Conservation (phyloP, 1,140 invertebrate genomes). For the Magallana ariakensis region DNA sequence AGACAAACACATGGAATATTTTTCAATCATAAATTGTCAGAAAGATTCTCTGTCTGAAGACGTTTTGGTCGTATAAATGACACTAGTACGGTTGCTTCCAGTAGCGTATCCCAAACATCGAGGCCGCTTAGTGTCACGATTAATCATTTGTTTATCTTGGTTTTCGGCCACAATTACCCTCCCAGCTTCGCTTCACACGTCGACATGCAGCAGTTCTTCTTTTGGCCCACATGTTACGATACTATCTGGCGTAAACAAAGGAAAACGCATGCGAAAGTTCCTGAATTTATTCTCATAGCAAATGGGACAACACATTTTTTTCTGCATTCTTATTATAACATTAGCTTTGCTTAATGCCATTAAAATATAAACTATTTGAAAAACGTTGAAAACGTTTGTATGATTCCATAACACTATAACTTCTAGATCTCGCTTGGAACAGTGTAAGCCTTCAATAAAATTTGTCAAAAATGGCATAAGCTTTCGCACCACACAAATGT, state of each 20-base stretch:
- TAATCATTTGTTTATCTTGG: slow-evolving; percentile 31
- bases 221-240: slow-evolving; percentile 16
- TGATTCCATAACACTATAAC: neutral
- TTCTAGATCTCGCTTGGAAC: neutral
- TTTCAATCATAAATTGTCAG: slow-evolving; percentile 35
- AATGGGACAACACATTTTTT: slow-evolving; percentile 9
- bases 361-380: neutral
- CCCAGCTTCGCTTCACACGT: slow-evolving; percentile 16
- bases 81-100: neutral
- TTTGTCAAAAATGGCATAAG: neutral
- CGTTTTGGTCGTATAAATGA: slow-evolving; percentile 11
- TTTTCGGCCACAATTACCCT: slow-evolving; percentile 22
- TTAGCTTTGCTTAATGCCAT: neutral
- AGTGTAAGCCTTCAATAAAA: neutral
- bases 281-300: slow-evolving; percentile 25
- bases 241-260: slow-evolving; percentile 15
- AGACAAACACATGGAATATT: slow-evolving; percentile 31
- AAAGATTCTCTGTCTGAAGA: neutral
- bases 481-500: slow-evolving; percentile 2
- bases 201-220: slow-evolving; percentile 25
- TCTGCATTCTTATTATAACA: neutral
- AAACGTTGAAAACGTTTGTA: neutral
- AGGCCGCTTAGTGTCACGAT: slow-evolving; percentile 31
- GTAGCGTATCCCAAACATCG: slow-evolving; percentile 13
- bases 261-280: neutral